Evolutionary conservation across 2,797 vertebrate genomes (phyloP).

Genomic region (Diplodus puntazzo): DNA sequence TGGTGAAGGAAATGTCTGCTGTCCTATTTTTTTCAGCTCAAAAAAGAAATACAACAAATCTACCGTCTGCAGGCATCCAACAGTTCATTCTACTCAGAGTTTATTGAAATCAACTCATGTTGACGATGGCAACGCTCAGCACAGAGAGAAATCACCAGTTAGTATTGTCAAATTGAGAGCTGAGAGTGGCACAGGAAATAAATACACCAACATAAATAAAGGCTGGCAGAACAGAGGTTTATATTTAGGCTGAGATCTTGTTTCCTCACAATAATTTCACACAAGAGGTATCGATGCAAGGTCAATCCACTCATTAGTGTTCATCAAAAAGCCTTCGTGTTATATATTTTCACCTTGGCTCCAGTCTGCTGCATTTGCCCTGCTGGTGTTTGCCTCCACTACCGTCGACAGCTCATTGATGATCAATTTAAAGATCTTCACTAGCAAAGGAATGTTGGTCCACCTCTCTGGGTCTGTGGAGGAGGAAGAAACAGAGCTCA

Average conservation of each 20-base stretch:
- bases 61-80: background rate
- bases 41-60: background rate
- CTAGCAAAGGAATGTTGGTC: slow-evolving; percentile 97
- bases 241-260: background rate
- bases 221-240: background rate
- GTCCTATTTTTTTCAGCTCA: slow-evolving; percentile 1
- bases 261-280: background rate
- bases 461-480: slow-evolving; percentile 93
- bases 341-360: slow-evolving; percentile 86
- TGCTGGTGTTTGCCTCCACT: slow-evolving; percentile 93
- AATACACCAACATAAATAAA: background rate
- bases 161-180: background rate
- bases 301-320: background rate
- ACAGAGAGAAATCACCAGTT: background rate
- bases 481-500: slow-evolving; percentile 7
- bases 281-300: background rate
- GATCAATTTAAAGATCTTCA: slow-evolving; percentile 97
- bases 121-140: background rate
- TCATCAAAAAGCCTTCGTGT: background rate
- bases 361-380: slow-evolving; percentile 92
- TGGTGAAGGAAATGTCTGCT: slow-evolving; percentile 2
- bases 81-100: too few species aligned
- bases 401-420: slow-evolving; percentile 97
- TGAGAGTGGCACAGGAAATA: background rate
- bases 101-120: background rate